Evolutionary conservation across 2,888 invertebrate species (phyloP).

Genomic region (Linnaemya tessellans): DNA sequence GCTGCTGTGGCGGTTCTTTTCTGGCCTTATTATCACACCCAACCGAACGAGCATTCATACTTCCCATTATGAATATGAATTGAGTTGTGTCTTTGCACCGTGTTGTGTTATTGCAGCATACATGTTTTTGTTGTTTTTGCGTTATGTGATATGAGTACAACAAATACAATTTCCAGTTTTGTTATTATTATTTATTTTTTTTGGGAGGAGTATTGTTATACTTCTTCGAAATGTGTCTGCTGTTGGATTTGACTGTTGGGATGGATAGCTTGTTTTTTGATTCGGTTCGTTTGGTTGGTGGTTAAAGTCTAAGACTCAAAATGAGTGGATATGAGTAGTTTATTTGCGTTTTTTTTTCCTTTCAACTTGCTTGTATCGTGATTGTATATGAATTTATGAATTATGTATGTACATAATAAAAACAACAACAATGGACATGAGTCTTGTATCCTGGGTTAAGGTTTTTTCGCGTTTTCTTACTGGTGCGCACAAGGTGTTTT

Average conservation of each 20-base stretch:
- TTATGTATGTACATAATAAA: slow-evolving; percentile 77
- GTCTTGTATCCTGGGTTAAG: slow-evolving; percentile 53
- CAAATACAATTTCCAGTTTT: slow-evolving; percentile 31
- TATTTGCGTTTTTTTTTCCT: slow-evolving; percentile 33
- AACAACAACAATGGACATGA: slow-evolving; percentile 49
- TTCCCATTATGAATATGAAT: slow-evolving; percentile 57
- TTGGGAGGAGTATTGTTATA: slow-evolving; percentile 69
- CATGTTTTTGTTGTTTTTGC: slow-evolving; percentile 51
- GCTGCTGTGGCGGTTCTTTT: slow-evolving; percentile 15
- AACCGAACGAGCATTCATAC: slow-evolving; percentile 50
- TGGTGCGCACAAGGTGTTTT: slow-evolving; percentile 79
- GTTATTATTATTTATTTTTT: slow-evolving; percentile 49
- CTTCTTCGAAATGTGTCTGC: slow-evolving; percentile 52
- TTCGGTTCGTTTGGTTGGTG: slow-evolving; percentile 66
- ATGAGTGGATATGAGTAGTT: slow-evolving; percentile 80
- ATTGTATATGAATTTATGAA: slow-evolving; percentile 77
- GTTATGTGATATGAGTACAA: slow-evolving; percentile 69
- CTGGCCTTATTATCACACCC: slow-evolving; percentile 6
- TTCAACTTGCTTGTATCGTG: slow-evolving; percentile 10
- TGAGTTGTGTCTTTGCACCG: slow-evolving; percentile 3
- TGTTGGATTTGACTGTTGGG: slow-evolving; percentile 30
- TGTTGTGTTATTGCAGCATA: slow-evolving; percentile 38
- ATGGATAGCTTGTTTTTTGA: slow-evolving; percentile 52
- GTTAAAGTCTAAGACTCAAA: slow-evolving; percentile 73
- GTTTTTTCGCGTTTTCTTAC: slow-evolving; percentile 79